Base-by-base conservation (phyloP, 2,113 vertebrate genomes). In the Ranitomeya variabilis region DNA sequence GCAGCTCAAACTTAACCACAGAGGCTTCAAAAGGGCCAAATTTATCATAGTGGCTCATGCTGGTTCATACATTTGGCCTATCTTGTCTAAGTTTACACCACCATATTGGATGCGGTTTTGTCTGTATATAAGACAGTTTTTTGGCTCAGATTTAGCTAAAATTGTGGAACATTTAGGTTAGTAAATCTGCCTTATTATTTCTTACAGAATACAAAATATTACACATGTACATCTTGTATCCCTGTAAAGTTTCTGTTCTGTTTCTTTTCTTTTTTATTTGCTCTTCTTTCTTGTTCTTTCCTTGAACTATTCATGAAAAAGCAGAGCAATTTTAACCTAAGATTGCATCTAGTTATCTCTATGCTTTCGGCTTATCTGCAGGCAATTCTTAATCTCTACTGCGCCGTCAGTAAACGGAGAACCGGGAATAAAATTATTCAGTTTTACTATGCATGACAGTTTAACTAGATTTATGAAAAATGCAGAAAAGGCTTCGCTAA, bases 331-430 rank as follows among this genome's bases (percentile, higher is more conserved):
- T 86, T 45, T 86, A 60, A 66, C 74, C 85, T 86, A 26, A 78
- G 76, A 78, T 77, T 64, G 67, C 31, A 86, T 77, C 57, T 86
- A 78, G 57, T 86, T 86, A 64, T 79, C 59, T 26, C 26, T 9
- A 54, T 67, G 76, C 74, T 86, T 67, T 79, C 18, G 64, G 74
- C 85, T 66, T 86, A 18, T 66, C 74, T 79, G 14, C 19, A 55
- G 85, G 85, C 74, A 52, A 19, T 62, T 64, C 37, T 51, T 80
- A 52, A 67, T 51, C 78, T 62, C 59, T 23, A 86, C 51, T 52
- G 59, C 37, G 52, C 60, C 21, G 67, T 67, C 57, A 26, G 31
- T 45, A 64, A 82, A 82, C 21, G 59, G 80, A 82, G 57, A 82
- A n/a, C 16, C 31, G 7, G 37, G 57, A 82, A 82, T 64, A 82